These are phyloP conservation scores for Philaenus spumarius DNA, from an alignment of 1,140 invertebrate species.

Conservation along the genomic window DNA sequence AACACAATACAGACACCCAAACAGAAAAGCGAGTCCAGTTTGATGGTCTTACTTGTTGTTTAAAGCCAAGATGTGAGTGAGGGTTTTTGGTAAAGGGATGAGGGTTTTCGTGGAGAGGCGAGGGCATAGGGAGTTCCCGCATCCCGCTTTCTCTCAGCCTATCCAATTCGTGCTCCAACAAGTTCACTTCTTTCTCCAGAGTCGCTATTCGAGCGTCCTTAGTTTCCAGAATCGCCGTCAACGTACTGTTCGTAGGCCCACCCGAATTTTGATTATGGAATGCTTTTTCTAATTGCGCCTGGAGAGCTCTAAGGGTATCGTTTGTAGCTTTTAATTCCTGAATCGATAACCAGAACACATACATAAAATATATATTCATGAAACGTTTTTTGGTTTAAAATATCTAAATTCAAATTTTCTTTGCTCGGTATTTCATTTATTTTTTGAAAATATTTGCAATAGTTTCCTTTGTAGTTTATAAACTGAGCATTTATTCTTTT, in stretches of 20 bases:
- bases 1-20: no score
- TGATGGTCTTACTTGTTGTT: constrained; percentile 62
- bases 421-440: no score
- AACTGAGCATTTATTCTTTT: no score
- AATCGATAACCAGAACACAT: constrained; percentile 29
- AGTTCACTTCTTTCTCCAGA: constrained; percentile 71
- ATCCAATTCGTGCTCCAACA: constrained; percentile 62
- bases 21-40: no score
- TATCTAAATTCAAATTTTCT: no score
- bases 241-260: constrained; percentile 53
- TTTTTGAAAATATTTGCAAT: no score
- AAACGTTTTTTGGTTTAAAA: no score
- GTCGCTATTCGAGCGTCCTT: constrained; percentile 79
- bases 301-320: constrained; percentile 69
- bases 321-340: constrained; percentile 75
- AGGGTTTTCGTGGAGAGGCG: constrained; percentile 7
- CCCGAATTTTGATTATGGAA: constrained; percentile 50
- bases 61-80: constrained; percentile 41
- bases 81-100: constrained; percentile 5
- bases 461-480: no score
- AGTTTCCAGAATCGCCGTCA: constrained; percentile 70
- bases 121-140: constrained; percentile 36
- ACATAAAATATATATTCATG: background rate
- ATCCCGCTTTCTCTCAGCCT: constrained; percentile 49
- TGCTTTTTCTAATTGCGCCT: constrained; percentile 66